Evolutionary conservation across 2,888 invertebrate species (phyloP).

Genomic region (Hylaea fasciaria): DNA sequence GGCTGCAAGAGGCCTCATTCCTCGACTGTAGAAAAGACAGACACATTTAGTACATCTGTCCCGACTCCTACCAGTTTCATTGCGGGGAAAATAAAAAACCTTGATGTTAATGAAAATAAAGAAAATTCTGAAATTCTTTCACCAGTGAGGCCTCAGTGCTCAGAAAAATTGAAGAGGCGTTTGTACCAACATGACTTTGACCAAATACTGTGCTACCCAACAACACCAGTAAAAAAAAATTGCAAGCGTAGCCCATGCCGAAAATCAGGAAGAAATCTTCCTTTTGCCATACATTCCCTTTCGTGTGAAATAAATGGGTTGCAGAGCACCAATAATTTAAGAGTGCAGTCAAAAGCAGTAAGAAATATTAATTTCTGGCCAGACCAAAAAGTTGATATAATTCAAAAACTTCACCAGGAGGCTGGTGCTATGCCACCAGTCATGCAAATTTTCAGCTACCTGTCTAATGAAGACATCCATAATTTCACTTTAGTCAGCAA

Average conservation of each 20-base stretch:
- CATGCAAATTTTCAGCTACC: conserved; percentile 66
- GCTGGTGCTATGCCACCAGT: conserved; percentile 62
- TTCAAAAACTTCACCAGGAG: conserved; percentile 64
- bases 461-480: conserved; percentile 71
- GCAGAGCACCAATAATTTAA: conserved; percentile 52
- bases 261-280: conserved; percentile 67
- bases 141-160: conserved; percentile 40
- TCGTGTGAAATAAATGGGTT: conserved; percentile 67
- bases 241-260: conserved; percentile 67
- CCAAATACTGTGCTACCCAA: conserved; percentile 63
- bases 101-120: conserved; percentile 70
- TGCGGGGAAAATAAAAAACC: conserved; percentile 70
- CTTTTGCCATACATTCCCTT: conserved; percentile 71
- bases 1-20: conserved; percentile 67
- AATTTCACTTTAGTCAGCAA: conserved; percentile 73
- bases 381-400: conserved; percentile 74
- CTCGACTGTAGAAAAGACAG: conserved; percentile 51
- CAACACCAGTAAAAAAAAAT: conserved; percentile 74
- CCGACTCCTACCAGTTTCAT: conserved; percentile 75
- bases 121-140: conserved; percentile 50
- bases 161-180: conserved; percentile 44
- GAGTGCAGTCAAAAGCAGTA: conserved; percentile 47
- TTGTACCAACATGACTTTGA: conserved; percentile 49
- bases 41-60: conserved; percentile 46
- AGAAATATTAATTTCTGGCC: conserved; percentile 61